A percentile compares a stretch with the other conserved stretches of the same genome.
Evolutionary conservation across 2,888 invertebrate genomes (phyloP).

Genomic region (Drosophila neotestacea): DNA sequence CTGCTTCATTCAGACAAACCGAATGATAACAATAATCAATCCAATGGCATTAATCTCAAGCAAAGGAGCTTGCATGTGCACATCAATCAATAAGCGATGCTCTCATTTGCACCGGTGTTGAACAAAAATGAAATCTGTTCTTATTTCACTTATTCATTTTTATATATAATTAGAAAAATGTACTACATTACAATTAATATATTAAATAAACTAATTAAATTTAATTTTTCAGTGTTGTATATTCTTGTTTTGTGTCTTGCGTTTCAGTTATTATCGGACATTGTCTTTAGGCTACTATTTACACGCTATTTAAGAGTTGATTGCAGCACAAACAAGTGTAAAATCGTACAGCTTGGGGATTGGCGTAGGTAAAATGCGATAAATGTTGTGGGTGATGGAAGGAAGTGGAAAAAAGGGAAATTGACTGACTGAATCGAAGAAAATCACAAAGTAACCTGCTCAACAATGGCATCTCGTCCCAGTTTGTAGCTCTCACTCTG

Average conservation of each 20-base stretch:
- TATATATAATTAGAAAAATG: conserved; percentile 76
- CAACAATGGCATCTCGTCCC: conserved; percentile 50
- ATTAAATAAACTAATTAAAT: conserved; percentile 78
- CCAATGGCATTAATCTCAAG: no score
- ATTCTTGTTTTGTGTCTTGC: conserved; percentile 51
- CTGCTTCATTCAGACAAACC: neutral
- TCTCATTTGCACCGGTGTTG: neutral
- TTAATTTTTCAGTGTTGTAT: conserved; percentile 63
- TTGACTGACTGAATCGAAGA: conserved; percentile 31
- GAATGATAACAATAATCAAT: neutral
- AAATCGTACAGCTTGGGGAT: conserved; percentile 50
- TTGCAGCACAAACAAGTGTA: conserved; percentile 65
- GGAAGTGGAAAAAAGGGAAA: conserved; percentile 8
- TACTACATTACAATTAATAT: conserved; percentile 75
- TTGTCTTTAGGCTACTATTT: conserved; percentile 78
- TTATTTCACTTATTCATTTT: conserved; percentile 46
- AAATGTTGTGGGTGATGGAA: conserved; percentile 15
- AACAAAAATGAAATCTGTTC: conserved; percentile 31
- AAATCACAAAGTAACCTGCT: conserved; percentile 58
- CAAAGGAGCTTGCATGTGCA: no score
- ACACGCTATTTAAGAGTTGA: conserved; percentile 62
- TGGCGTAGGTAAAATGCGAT: conserved; percentile 28
- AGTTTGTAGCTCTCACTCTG: conserved; percentile 5
- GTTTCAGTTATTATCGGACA: conserved; percentile 57
- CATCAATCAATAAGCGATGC: neutral